Base-by-base conservation (phyloP, 2,888 invertebrate genomes). In the Drosophila atroscutellata region DNA sequence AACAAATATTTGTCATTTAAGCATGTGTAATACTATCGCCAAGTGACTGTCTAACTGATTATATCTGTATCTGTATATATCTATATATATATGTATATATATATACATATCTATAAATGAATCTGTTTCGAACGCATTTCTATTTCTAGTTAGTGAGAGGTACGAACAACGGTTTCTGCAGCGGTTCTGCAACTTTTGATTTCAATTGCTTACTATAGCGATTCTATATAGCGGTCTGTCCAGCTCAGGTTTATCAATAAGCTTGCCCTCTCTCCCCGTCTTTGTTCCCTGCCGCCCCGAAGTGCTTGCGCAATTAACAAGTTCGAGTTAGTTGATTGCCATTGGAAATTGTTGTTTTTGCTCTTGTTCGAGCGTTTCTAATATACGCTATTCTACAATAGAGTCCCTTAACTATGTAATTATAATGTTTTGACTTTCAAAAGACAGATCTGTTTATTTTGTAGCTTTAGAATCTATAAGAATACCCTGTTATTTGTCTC, bases 1-100 rank as follows among this genome's bases (percentile, higher is more conserved):
- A 68, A 77, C 64, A 72, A 81, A 87, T 87, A 87, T 87, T 87
- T 87, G 81, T 86, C 78, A 83, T 75, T 79, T 75, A 63, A 75
- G 77, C 80, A 45, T 45, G 78, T 72, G 82, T 83, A 85, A 82
- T 82, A 50, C 59, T 49, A 72, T 75, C 70, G 64, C 71, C 71
- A 68, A 74, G 60, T 60, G 65, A 51, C 52, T 59, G 67, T 57
- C 76, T 61, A 60, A 63, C 72, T 62, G 61, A 71, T 69, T 77
- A 67, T 77, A 56, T 70, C 56, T 66, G 54, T 47, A 52, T 39
- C n/a, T 61, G 42, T 67, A 57, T 60, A 37, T 59, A 42, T 72
- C 52, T 39, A 62, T 63, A 34, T 39, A 34, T 52, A 26, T 3
- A 13, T 45, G 8, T 24, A 13, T 15, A 18, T 39, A 34, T 52